These are phyloP conservation scores for Lutraria lutraria DNA, from an alignment of 2,888 invertebrate species.

Conservation along the genomic window DNA sequence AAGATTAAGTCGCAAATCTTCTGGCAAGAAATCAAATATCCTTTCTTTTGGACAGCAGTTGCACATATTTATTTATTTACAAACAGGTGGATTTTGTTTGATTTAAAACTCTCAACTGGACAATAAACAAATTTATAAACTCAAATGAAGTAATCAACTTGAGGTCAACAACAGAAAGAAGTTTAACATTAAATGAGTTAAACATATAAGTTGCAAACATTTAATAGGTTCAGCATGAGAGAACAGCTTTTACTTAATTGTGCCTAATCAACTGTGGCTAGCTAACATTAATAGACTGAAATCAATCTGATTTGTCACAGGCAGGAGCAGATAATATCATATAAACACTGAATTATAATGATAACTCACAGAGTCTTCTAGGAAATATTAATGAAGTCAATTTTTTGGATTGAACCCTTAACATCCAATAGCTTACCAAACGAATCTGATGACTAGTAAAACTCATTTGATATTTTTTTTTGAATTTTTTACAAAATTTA, in stretches of 20 bases:
- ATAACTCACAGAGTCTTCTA: background rate
- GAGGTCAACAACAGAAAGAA: background rate
- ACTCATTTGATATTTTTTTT: no score
- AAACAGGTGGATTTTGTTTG: background rate
- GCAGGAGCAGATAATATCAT: background rate
- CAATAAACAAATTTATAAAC: background rate
- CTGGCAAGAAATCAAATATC: slow-evolving; percentile 32
- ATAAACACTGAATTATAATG: background rate
- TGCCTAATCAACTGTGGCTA: background rate
- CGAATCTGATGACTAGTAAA: no score
- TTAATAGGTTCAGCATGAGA: no score
- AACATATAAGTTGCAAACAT: no score
- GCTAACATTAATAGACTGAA: slow-evolving; percentile 2
- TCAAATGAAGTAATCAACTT: background rate
- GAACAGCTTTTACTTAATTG: background rate
- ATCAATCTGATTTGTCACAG: slow-evolving; percentile 7
- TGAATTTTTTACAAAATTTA: no score
- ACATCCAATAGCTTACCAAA: no score
- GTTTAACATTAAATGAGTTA: no score
- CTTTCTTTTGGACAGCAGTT: slow-evolving; percentile 23
- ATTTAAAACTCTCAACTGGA: background rate
- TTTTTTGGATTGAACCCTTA: no score
- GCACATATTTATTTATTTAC: slow-evolving; percentile 8
- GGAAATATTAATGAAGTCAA: background rate
- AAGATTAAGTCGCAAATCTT: slow-evolving; percentile 20